These are phyloP conservation scores for Mirza zaza DNA, from an alignment of 2,113 vertebrate species.

Conservation along the genomic window DNA sequence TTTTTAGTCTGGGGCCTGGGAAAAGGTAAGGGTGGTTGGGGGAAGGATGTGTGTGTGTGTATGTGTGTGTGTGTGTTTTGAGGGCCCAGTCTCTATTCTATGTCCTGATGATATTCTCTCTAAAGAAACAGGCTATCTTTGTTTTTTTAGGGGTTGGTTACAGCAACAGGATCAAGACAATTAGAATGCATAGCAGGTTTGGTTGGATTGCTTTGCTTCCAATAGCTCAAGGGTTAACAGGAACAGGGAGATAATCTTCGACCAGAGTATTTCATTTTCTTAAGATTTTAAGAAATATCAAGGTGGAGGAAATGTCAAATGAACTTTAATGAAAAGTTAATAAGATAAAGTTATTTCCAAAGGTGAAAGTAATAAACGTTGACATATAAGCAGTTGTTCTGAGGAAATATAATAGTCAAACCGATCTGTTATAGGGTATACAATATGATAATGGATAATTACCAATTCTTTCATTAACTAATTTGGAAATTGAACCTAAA, in stretches of 20 bases:
- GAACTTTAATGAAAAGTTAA: background rate
- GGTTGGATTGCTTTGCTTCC: background rate
- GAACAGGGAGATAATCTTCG: background rate
- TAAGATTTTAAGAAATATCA: background rate
- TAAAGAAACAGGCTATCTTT: background rate
- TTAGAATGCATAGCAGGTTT: background rate
- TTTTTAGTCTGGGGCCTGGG: background rate
- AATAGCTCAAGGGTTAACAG: background rate
- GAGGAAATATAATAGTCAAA: background rate
- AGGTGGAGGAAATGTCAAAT: background rate
- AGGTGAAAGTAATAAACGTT: background rate
- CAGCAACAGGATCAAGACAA: background rate
- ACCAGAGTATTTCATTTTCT: background rate
- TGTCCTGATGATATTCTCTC: background rate
- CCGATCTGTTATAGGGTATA: background rate
- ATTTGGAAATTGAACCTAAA: background rate
- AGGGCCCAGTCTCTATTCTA: background rate
- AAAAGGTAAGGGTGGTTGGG: accelerated
- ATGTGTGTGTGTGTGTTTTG: background rate
- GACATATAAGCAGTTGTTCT: background rate
- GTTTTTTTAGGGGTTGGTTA: background rate
- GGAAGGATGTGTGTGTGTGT: background rate
- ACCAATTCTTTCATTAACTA: background rate
- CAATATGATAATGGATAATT: background rate
- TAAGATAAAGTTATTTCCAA: background rate